Evolutionary conservation across 2,888 invertebrate species (phyloP), one percentile per base, ranked within the genome.

Genomic region (Priocnemis perturbator): DNA sequence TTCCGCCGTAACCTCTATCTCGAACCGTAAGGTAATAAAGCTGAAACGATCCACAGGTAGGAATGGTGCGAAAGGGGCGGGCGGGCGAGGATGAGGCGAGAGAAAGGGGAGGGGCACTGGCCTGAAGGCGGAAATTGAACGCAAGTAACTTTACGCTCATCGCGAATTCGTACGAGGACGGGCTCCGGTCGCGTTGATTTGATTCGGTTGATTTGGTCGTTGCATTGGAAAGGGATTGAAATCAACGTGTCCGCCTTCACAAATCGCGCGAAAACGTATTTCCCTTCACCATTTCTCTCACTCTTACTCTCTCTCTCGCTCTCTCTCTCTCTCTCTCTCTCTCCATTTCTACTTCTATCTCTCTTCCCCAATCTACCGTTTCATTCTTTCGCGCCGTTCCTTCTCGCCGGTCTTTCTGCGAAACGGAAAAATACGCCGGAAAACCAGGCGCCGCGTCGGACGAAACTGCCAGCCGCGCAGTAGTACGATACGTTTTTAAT

Each of bases 41-140:
- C 48, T 63, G 60, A 63, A 57, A 66, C 55, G 61, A 48, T 45
- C 15, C 19, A 58, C 57, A 57, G 57, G 37, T 30, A 21, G 47
- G 37, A 37, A 37, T 37, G 14, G 37, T 11, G 37, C 37, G 50
- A 50, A 50, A 19, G 50, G 53, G 59, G 57, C 64, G 44, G 64
- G 45, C 55, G 62, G 67, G 64, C 62, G 61, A 48, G 65, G 73
- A 67, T 57, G 63, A 60, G 52, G 26, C 55, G 37, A 37, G 61
- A 48, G 65, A 75, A 67, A 55, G 63, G 59, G 52, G 26, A 52
- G 56, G 45, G 60, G 58, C 30, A 53, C 58, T 59, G 59, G 19
- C 53, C 19, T 45, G 68, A 64, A 70, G 70, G 59, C 76, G 80
- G 80, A 82, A 83, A 81, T 82, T 78, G 79, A 79, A 80, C 76